Base-by-base conservation (phyloP, 2,113 vertebrate species). In the Hiodon alosoides region DNA sequence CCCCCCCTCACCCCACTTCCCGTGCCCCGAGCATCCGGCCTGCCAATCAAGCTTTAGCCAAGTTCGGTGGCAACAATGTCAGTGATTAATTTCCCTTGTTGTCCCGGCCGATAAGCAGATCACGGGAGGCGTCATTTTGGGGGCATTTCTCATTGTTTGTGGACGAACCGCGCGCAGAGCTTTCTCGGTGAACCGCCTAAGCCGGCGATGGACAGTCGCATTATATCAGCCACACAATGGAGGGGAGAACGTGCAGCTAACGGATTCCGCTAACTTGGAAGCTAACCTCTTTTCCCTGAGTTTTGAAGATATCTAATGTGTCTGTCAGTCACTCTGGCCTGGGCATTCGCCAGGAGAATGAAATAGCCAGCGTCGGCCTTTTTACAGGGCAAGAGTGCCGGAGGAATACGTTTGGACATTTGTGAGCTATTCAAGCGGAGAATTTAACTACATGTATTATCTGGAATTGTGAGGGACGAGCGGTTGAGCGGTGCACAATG, bases 21-120 rank as follows among this genome's bases (percentile, higher is more conserved):
- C 73, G 71, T 68, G 68, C 79, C 81, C 72, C 77, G 69, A 66
- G 79, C 79, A 77, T 83, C 84, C 83, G 78, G 77, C 78, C 86
- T 87, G 89, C 81, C 87, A 88, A 81, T 90, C 90, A 89, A 76
- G 82, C 84, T 88, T 88, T 87, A 79, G 84, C 84, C 14, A 80
- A 83, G 83, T 88, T 88, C 75, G 87, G 88, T 86, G 85, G 83
- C 86, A 86, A 84, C 81, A 81, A 86, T 85, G 86, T 86, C 89
- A 89, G 89, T 88, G 87, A 88, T 89, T 87, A 71, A 85, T 87
- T 88, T 89, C 84, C 86, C 81, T 82, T 88, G 87, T 90, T 87
- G 89, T 90, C 86, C 85, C 78, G 7, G 82, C 83, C 3, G 84
- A 89, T 90, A 89, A 88, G 86, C 86, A 83, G 77, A 77, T 83